Conservation (phyloP, 1,140 invertebrate genomes). For the Pseudomyrmex concolor region DNA sequence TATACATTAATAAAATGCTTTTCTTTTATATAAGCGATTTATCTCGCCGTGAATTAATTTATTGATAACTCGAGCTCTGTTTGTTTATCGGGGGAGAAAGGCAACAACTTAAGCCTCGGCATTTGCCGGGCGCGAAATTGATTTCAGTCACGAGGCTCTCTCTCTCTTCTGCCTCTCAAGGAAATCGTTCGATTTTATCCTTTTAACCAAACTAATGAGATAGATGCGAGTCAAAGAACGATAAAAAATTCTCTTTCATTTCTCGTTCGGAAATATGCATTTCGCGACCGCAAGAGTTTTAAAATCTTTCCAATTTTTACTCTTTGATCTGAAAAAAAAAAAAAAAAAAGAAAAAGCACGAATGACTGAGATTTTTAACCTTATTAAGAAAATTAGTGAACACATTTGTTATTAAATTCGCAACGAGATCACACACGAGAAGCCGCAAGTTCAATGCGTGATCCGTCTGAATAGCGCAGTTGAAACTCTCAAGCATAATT, state of each 20-base stretch:
- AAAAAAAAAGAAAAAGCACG: too few species aligned
- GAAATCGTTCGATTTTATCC: constrained; percentile 9
- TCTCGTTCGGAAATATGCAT: not conserved
- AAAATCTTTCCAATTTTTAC: not conserved
- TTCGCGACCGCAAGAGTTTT: not conserved
- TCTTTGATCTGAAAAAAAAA: not conserved
- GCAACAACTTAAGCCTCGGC: not conserved
- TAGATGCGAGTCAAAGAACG: not conserved
- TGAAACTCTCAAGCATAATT: constrained; percentile 49
- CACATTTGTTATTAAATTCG: not conserved
- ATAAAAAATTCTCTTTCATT: constrained; percentile 16
- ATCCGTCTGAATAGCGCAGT: constrained; percentile 30
- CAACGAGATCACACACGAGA: not conserved
- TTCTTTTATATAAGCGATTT: constrained; percentile 7
- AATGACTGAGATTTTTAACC: not conserved
- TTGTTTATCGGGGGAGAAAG: not conserved
- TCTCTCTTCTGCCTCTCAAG: constrained; percentile 1
- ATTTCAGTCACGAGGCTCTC: constrained; percentile 1
- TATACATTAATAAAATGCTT: not conserved
- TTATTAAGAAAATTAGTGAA: not conserved
- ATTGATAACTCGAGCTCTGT: not conserved
- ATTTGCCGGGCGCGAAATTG: constrained; percentile 28
- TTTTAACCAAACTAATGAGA: constrained; percentile 14
- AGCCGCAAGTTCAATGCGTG: constrained; percentile 42
- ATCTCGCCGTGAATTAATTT: constrained; percentile 23